These are phyloP conservation scores for Pipa parva DNA, from an alignment of 2,113 vertebrate genomes.

Conservation along the genomic window DNA sequence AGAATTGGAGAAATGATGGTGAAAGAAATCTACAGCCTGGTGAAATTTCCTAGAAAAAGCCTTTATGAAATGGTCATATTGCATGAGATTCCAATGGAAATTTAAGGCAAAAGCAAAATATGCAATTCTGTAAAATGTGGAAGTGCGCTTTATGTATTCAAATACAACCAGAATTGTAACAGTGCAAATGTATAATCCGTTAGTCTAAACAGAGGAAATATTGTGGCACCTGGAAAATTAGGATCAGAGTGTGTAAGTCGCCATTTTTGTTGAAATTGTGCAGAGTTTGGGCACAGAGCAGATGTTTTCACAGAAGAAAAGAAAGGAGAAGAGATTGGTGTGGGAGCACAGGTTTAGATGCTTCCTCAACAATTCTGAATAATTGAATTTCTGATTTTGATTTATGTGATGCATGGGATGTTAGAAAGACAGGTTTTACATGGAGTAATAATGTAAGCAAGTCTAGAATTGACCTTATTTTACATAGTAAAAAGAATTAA, in stretches of 20 bases:
- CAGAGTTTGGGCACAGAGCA: background rate
- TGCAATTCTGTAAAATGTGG: too few relatives aligned
- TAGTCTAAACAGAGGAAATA: background rate
- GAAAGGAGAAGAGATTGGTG: background rate
- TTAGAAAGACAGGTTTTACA: background rate
- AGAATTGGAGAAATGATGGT: too few relatives aligned
- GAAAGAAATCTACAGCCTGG: too few relatives aligned
- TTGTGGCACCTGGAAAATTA: fast-evolving
- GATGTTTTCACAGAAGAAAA: background rate
- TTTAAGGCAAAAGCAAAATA: too few relatives aligned
- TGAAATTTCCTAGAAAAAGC: too few relatives aligned
- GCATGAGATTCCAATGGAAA: too few relatives aligned
- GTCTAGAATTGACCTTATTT: background rate
- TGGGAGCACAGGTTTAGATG: background rate
- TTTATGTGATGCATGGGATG: background rate
- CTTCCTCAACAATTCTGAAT: background rate
- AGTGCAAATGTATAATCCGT: background rate
- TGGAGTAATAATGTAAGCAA: background rate
- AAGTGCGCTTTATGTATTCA: too few relatives aligned
- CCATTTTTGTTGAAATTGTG: background rate
- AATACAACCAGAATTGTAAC: background rate
- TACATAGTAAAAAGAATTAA: background rate
- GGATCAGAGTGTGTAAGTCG: fast-evolving
- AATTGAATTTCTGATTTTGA: background rate
- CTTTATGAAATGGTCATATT: too few relatives aligned